Evolutionary conservation across 2,888 invertebrate species (phyloP).

Genomic region (Meiosimyza platycephala): DNA sequence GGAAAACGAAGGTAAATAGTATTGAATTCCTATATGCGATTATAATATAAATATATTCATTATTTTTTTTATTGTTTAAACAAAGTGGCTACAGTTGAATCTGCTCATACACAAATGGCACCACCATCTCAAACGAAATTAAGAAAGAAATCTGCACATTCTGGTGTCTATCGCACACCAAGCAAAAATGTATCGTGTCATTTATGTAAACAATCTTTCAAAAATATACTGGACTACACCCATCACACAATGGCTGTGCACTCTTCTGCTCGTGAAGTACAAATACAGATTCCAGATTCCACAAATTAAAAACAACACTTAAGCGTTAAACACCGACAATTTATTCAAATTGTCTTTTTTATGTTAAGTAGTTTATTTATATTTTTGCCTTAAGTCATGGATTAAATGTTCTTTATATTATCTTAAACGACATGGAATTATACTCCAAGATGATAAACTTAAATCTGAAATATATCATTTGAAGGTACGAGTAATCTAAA

Average conservation of each 20-base stretch:
- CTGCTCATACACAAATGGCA: constrained; percentile 43
- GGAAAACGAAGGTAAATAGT: constrained; percentile 42
- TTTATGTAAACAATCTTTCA: constrained; percentile 58
- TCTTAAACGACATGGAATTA: constrained; percentile 1
- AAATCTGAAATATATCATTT: too few relatives aligned
- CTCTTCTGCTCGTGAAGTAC: constrained; percentile 38
- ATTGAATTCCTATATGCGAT: background rate
- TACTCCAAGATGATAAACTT: background rate
- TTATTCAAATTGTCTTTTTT: constrained; percentile 7
- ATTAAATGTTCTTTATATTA: constrained; percentile 6
- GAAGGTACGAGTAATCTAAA: background rate
- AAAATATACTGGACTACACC: constrained; percentile 59
- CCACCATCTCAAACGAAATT: constrained; percentile 41
- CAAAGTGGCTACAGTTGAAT: background rate
- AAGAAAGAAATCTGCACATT: constrained; percentile 54
- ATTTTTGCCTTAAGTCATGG: constrained; percentile 6
- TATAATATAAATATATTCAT: too few relatives aligned
- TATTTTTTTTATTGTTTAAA: background rate
- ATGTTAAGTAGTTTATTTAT: constrained; percentile 8
- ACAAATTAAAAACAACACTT: background rate
- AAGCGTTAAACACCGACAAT: background rate
- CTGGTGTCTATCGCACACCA: constrained; percentile 61
- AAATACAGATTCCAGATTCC: background rate
- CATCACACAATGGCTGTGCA: constrained; percentile 57
- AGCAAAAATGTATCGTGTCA: constrained; percentile 60